phyloP scores from a whole-genome alignment of 2,888 invertebrate species.

The Pseudoips prasinana region DNA sequence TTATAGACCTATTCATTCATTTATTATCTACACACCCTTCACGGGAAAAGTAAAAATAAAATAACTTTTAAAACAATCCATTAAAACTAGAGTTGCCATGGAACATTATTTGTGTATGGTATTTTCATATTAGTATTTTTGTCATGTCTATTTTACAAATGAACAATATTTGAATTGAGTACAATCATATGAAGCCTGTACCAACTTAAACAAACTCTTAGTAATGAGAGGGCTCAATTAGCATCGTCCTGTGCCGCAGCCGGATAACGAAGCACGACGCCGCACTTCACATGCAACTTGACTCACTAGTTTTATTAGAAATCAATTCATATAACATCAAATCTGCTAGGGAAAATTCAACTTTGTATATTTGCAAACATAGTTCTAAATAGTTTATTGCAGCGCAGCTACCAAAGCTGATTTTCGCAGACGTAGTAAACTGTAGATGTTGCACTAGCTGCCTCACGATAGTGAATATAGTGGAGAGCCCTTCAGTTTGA shows the following conservation, averaged over 20 bases:
- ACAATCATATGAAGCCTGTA: no score
- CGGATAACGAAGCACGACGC: conserved; percentile 66
- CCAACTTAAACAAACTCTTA: conserved; percentile 33
- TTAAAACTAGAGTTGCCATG: no score
- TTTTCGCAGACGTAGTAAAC: conserved; percentile 27
- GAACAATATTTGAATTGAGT: no score
- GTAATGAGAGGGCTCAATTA: conserved; percentile 62
- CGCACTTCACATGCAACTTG: conserved; percentile 63
- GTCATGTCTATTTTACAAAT: background rate
- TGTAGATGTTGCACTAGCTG: conserved; percentile 54
- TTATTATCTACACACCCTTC: no score
- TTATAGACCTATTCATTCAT: no score
- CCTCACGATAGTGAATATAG: conserved; percentile 52
- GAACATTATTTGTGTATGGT: no score
- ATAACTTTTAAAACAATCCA: no score
- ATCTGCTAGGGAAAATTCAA: conserved; percentile 8
- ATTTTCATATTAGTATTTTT: no score
- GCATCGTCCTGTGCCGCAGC: conserved; percentile 54
- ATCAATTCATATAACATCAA: conserved; percentile 22
- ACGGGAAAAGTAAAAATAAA: no score
- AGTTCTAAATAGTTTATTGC: no score
- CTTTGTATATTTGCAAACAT: conserved; percentile 10
- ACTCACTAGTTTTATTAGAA: conserved; percentile 45
- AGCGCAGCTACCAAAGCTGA: no score
- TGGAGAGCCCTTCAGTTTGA: conserved; percentile 45